Base-by-base conservation (phyloP, 2,113 vertebrate species). In the Trichomycterus rosablanca region DNA sequence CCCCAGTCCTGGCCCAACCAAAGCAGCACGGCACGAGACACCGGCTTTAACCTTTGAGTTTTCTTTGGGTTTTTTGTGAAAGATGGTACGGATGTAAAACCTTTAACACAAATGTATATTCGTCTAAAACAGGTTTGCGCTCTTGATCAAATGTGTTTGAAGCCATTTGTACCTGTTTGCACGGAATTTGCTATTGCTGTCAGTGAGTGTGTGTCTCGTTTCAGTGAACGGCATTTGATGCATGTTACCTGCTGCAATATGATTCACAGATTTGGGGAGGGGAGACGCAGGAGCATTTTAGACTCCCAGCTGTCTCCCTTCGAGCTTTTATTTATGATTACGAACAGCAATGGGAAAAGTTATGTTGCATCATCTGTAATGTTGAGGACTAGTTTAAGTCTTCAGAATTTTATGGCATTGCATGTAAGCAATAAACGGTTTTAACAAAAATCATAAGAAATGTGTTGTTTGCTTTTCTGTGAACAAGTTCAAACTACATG, bases 391-490 rank as follows among this genome's bases (percentile, higher is more conserved):
- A 46, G 44, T 78, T 57, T 48, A 23, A 53, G 53, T 66, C 59
- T 72, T 49, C 45, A 28, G 56, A 67, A 70, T 83, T 86, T 86
- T 83, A 82, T 81, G 81, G 83, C 84, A 85, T 80, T 89, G 87
- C 87, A 89, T 89, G 87, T 84, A 73, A 81, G 86, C 85, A 89
- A 89, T 89, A 89, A 89, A 87, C 63, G 76, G 82, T 87, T 88
- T 87, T 84, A 84, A 88, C 74, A 77, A 87, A 80, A 23, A n/a
- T n/a, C n/a, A n/a, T n/a, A n/a, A n/a, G n/a, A n/a, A n/a, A 3
- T 4, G 37, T 45, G 46, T 61, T 45, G 35, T 62, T 4, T 23
- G 14, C 67, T 24, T 37, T 30, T 30, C 26, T 30, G 26, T 30
- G 3, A 30, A 30, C 26, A 30, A 30, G n/a, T n/a, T n/a, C n/a